Evolutionary conservation across 1,140 invertebrate species (phyloP), one percentile per base, ranked within the genome.

Genomic region (Cyclargus thomasi): DNA sequence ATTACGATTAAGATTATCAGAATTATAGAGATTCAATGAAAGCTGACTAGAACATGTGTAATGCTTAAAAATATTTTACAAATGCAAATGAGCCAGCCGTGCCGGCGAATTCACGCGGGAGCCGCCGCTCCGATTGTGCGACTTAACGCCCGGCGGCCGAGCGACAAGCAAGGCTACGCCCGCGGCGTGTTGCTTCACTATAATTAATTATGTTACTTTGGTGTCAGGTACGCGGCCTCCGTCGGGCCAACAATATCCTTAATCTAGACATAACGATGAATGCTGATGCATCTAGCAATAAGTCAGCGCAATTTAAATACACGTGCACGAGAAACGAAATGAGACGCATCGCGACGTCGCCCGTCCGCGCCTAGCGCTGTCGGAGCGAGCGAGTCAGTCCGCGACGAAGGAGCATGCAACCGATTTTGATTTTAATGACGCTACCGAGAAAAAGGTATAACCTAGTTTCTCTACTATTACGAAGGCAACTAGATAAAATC

Each of bases 401-500:
- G 80, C 86, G 74, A 78, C 18, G 20, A 69, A 71, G 78, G 79
- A 79, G 73, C 74, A 80, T 75, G 79, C 77, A 69, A 74, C 72
- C 79, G 77, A 80, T 77, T 80, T 81, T 82, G 73, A 68, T 71
- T 79, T 77, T 74, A 78, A 86, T 86, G 83, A 88, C 87, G 84
- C 86, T 88, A 88, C 69, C 65, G 82, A 88, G 88, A 88, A 90
- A 88, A 86, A 85, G 83, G 84, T 86, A 88, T 84, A 72, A 85
- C 86, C 85, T 88, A 90, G 78, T 82, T 86, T 82, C 83, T 88
- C 85, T 86, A 88, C 83, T 72, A 80, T 83, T 86, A 88, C 83
- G 81, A 90, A 90, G 86, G 86, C 88, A 88, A 85, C 88, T 90
- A 90, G 81, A 88, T 88, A 86, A 88, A 88, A 88, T 83, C 85